Evolutionary conservation across 1,140 invertebrate species (phyloP), one percentile per base, ranked within the genome.

Genomic region (Portunus trituberculatus): DNA sequence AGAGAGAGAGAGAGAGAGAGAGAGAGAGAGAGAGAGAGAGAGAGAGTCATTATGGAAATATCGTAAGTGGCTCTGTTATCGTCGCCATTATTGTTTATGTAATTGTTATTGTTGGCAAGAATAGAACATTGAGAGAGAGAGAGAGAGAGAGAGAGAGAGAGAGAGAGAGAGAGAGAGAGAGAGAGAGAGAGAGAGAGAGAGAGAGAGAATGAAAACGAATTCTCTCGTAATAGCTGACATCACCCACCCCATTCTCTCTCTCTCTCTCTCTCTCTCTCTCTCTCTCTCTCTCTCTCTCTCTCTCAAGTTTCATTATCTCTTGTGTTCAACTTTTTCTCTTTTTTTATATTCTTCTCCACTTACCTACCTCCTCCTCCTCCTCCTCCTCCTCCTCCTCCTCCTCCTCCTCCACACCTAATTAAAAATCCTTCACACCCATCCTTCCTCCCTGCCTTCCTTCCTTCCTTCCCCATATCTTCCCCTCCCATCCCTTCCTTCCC

Each of bases 1-100:
- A 48, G 88, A 87, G 84, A 87, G 84, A 87, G 84, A 87, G 84
- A 89, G 84, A 87, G 84, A 87, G 84, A 87, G 84, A 87, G 84
- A 87, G 84, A 87, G 84, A 87, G 88, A 89, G 88, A 87, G 84
- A 84, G 84, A 87, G 84, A 87, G 84, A 87, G 84, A 87, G 84
- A 87, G 84, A 87, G 84, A 87, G 20, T 29, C 28, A 20, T 28
- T 16, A 84, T 84, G 83, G 28, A 84, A 82, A 82, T 84, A 87
- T 87, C 84, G 31, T 32, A 32, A 32, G 31, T 46, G 39, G 39
- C 84, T 16, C 28, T 87, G 31, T 46, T 46, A 87, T 32, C 10
- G 39, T 87, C 84, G n/a, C 14, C 39, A 28, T 87, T 87, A 76
- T n/a, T 76, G 67, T 76, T 76, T 76, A 76, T 76, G 67, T 76